Base-by-base conservation (phyloP, 1,140 invertebrate genomes). In the Dendroctonus valens region DNA sequence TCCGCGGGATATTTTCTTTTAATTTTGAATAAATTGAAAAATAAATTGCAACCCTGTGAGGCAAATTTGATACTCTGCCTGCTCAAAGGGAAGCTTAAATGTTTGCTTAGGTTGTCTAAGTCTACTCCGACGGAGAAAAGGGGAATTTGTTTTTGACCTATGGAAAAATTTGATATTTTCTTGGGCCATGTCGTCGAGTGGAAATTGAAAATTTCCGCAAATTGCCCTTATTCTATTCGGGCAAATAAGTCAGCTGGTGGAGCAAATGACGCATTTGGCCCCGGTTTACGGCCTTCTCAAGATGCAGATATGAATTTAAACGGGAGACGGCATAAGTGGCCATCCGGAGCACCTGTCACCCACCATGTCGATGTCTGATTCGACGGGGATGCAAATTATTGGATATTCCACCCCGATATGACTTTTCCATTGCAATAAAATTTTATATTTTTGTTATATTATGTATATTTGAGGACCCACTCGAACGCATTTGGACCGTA, bases 291-390 rank as follows among this genome's bases (percentile, higher is more conserved):
- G 61, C 61, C 51, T 54, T 63, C 52, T 63, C 41, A 63, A 63
- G 42, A 54, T 63, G 61, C 61, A 63, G 61, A 63, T 63, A 63
- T 63, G 61, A 63, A 63, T 63, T 63, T 63, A 63, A 63, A 63
- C 51, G 38, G 52, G 52, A 42, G 15, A 48, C 39, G 39, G 52
- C 50, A 38, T 52, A 55, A 54, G 52, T 42, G 39, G 41, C 61
- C 41, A 63, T 63, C 61, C 15, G 40, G 14, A 41, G 52, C 61
- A 63, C 61, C 61, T 63, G 61, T 53, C 52, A 42, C 52, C 49
- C 39, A 8, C 38, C 55, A 44, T 42, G 41, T 8, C 40, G 52
- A 50, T 55, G 61, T 63, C 61, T 50, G 61, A 63, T 63, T 63
- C 52, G 59, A 14, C 58, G 14, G 14, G 61, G 40, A 55, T 63